phyloP scores from a whole-genome alignment of 2,888 invertebrate species.

The Endomychus coccineus region DNA sequence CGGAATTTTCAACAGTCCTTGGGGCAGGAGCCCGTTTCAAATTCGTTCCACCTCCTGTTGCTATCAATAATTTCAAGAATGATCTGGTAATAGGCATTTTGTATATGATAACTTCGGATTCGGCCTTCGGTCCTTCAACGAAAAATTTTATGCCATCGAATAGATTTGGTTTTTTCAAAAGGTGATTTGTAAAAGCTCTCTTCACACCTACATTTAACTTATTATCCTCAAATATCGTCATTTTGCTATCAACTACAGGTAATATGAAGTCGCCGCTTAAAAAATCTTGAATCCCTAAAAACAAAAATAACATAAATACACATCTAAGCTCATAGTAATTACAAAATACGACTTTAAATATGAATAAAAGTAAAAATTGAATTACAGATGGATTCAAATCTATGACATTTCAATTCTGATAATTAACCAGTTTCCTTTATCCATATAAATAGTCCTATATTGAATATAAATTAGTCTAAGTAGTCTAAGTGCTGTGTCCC shows the following conservation, averaged over 20 bases:
- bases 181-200: slow-evolving; percentile 27
- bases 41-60: slow-evolving; percentile 30
- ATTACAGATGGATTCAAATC: too few species aligned
- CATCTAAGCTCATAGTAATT: too few species aligned
- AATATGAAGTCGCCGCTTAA: slow-evolving; percentile 22
- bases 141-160: slow-evolving; percentile 35
- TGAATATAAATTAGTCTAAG: too few species aligned
- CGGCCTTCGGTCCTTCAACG: slow-evolving; percentile 25
- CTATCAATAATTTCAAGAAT: slow-evolving; percentile 26
- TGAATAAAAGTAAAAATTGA: too few species aligned
- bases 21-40: slow-evolving; percentile 29
- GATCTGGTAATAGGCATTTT: slow-evolving; percentile 25
- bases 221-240: slow-evolving; percentile 21
- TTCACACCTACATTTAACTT: slow-evolving; percentile 24
- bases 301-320: slow-evolving; percentile 2
- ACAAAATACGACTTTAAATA: too few species aligned
- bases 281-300: slow-evolving; percentile 25
- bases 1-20: slow-evolving; percentile 13
- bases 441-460: too few species aligned
- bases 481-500: too few species aligned
- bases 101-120: slow-evolving; percentile 20
- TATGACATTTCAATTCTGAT: too few species aligned
- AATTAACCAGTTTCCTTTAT: too few species aligned
- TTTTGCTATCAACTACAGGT: too few species aligned
- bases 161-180: slow-evolving; percentile 32